Base-by-base conservation (phyloP, 1,140 invertebrate genomes). In the Melanaphis sacchari region DNA sequence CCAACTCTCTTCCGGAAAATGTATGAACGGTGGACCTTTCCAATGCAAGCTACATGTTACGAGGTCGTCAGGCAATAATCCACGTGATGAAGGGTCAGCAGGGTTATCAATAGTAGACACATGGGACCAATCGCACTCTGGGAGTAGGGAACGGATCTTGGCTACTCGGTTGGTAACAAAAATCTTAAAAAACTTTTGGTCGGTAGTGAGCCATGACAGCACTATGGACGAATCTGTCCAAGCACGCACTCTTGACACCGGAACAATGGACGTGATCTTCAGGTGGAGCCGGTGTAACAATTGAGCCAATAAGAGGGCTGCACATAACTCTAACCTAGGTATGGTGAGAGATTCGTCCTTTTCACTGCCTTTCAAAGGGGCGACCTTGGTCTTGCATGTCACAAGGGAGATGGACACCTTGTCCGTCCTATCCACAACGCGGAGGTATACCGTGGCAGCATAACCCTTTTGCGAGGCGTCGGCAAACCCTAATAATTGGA, bases 271-370 rank as follows among this genome's bases (percentile, higher is more conserved):
- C 3, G 52, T 5, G 52, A 54, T 54, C n/a, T 15, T 93, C 22
- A 38, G 9, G 40, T 38, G 22, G 26, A 76, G 38, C 40, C 6
- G 95, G 91, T 94, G 66, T 36, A 95, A 26, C 36, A 94, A 41
- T 21, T 94, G 82, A 15, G 94, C 94, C 0, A 94, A 91, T 9
- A 95, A n/a, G 24, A 94, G 43, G 9, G 95, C 95, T 46, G 94
- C 95, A 43, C 93, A 94, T 6, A 95, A 91, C 94, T 95, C 95
- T 38, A 95, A 85, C 36, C 94, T 24, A 18, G 95, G 95, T 49
- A 95, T 95, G 4, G 95, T 94, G 0, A 94, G 82, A 31, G 91
- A 82, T 90, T 94, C 94, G 93, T 88, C 43, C 18, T 21, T 36
- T n/a, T 38, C 36, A 22, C 31, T 24, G 22, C 24, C 31, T 7